These are phyloP conservation scores for Butorides virescens DNA, from an alignment of 2,113 vertebrate genomes.

Conservation along the genomic window DNA sequence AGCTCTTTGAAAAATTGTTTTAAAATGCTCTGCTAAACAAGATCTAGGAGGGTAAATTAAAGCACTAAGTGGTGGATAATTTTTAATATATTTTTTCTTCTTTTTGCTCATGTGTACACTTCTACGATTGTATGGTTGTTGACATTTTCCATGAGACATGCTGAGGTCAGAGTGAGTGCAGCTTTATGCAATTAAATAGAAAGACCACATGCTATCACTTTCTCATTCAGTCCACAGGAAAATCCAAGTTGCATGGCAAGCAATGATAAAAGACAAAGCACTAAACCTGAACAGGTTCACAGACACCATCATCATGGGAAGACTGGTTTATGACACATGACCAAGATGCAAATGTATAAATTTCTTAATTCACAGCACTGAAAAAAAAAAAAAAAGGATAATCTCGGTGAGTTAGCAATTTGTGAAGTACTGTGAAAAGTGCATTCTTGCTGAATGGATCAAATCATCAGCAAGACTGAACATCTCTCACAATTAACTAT, in stretches of 20 bases:
- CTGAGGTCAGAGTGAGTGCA: not conserved
- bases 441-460: conserved; percentile 17
- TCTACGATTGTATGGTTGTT: not conserved
- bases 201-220: not conserved
- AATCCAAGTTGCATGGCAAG: not conserved
- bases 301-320: not conserved
- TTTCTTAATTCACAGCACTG: not conserved
- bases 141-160: not conserved
- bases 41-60: not conserved
- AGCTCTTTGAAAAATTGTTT: not conserved
- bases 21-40: not conserved
- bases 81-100: not conserved
- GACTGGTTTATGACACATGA: not conserved
- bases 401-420: not conserved
- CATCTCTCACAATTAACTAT: not conserved
- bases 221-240: not conserved
- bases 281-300: not conserved
- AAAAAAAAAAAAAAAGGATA: not conserved
- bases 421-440: not conserved
- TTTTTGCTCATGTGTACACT: not conserved
- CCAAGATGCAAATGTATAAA: not conserved
- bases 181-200: not conserved
- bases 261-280: not conserved
- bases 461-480: conserved; percentile 29
- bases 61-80: not conserved